These are phyloP conservation scores for Ceyx cyanopectus DNA, from an alignment of 2,113 vertebrate species.

Conservation along the genomic window DNA sequence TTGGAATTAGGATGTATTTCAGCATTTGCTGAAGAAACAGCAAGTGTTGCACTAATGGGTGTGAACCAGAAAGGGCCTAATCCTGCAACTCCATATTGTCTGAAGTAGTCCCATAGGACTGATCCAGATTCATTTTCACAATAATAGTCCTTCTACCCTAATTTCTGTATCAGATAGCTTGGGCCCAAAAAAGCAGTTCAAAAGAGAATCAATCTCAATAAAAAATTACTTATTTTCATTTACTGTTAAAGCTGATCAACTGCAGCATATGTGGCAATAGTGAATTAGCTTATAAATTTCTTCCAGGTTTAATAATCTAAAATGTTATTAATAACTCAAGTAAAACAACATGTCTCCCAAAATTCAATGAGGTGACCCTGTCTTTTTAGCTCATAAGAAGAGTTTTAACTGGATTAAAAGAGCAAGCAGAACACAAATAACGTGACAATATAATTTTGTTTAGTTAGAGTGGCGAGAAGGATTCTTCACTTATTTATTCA, in stretches of 20 bases:
- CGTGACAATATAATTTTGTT: constrained; percentile 25
- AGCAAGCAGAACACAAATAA: constrained; percentile 27
- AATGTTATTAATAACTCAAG: neutral
- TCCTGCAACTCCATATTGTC: neutral
- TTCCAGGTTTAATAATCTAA: neutral
- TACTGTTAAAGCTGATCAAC: neutral
- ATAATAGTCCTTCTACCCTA: neutral
- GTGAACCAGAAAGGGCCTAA: neutral
- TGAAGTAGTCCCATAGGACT: neutral
- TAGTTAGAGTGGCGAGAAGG: neutral
- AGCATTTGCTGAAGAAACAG: neutral
- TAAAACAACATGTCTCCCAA: neutral
- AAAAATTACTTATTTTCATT: neutral
- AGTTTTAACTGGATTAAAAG: constrained; percentile 14
- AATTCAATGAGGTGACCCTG: neutral
- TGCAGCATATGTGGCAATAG: fast-evolving
- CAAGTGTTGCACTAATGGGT: neutral
- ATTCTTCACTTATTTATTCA: neutral
- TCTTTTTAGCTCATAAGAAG: constrained; percentile 29
- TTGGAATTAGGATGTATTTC: neutral
- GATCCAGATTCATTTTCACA: neutral
- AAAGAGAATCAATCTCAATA: neutral
- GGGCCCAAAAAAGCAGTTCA: neutral
- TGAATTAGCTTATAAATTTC: neutral
- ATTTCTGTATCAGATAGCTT: neutral